These are phyloP conservation scores for Leguminivora glycinivorella DNA, from an alignment of 1,140 invertebrate genomes.

Conservation along the genomic window DNA sequence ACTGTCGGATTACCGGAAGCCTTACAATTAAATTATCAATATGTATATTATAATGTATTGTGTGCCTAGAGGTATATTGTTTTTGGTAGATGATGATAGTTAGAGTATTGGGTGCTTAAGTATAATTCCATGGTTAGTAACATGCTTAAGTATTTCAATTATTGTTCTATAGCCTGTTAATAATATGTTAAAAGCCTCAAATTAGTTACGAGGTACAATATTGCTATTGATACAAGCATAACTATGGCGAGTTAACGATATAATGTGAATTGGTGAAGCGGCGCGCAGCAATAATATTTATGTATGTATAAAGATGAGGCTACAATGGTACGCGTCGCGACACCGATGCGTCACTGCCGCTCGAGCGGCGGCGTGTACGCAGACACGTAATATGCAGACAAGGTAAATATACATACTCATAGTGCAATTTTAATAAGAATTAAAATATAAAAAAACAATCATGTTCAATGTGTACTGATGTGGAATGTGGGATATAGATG, in stretches of 20 bases:
- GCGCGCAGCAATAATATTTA: not conserved
- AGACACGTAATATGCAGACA: constrained; percentile 15
- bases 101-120: not conserved
- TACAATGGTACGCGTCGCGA: constrained; percentile 5
- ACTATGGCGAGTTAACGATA: constrained; percentile 10
- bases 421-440: constrained; percentile 37
- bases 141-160: not conserved
- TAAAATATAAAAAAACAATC: constrained; percentile 36
- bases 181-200: not conserved
- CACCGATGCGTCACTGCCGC: not conserved
- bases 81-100: not conserved
- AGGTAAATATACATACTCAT: constrained; percentile 31
- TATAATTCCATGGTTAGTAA: constrained; percentile 1
- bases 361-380: not conserved
- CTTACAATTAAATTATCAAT: not conserved
- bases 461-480: constrained; percentile 61
- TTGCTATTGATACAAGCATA: not conserved
- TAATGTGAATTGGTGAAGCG: not conserved
- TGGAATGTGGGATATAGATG: constrained; percentile 45
- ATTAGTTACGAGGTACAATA: not conserved
- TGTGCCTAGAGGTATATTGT: not conserved
- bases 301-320: not conserved
- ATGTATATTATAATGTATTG: constrained; percentile 16
- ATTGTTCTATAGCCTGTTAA: not conserved
- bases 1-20: constrained; percentile 9